Evolutionary conservation across 2,113 vertebrate genomes (phyloP).

Genomic region (Daphoenositta chrysoptera): DNA sequence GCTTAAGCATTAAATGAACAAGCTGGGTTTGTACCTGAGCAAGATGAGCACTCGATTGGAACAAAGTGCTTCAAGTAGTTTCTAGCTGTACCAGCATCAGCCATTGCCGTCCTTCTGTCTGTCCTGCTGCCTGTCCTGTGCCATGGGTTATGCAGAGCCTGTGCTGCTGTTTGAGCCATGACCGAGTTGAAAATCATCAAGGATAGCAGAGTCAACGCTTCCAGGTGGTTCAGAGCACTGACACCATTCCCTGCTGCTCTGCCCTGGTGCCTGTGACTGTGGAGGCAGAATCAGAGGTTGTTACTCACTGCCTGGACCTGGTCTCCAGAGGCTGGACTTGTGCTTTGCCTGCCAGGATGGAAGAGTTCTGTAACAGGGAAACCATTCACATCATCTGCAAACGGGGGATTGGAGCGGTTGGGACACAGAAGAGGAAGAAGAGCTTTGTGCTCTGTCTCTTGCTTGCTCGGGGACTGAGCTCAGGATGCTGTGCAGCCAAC

Average conservation of each 20-base stretch:
- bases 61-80: not conserved
- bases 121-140: not conserved
- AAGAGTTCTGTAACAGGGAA: not conserved
- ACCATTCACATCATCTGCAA: rapidly evolving
- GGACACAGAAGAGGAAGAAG: not conserved
- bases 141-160: not conserved
- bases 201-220: not conserved
- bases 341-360: not conserved
- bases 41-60: not conserved
- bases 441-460: not conserved
- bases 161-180: not conserved
- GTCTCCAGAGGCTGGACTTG: not conserved
- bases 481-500: not conserved
- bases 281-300: not conserved
- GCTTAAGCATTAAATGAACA: not conserved
- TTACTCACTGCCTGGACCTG: not conserved
- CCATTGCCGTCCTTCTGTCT: not conserved
- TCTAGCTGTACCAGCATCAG: not conserved
- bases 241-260: not conserved
- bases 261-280: not conserved
- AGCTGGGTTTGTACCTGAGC: not conserved
- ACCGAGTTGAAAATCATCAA: not conserved
- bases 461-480: not conserved
- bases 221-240: not conserved
- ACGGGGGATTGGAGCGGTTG: rapidly evolving